Evolutionary conservation across 2,797 vertebrate species (phyloP), one percentile per base, ranked within the genome.

Genomic region (Sebastes melanostomus): DNA sequence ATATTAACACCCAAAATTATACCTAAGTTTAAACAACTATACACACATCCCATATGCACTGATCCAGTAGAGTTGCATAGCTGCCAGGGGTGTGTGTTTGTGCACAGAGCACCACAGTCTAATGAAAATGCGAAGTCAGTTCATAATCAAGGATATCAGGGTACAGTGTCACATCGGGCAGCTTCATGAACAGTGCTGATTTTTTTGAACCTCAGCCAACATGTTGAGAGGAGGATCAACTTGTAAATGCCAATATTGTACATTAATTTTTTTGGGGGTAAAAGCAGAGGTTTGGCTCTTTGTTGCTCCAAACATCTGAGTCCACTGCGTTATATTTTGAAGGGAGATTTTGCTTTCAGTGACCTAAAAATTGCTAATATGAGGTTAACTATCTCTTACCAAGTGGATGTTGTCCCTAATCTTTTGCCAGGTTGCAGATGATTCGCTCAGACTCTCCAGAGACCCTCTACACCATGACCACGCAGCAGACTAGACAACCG

Each of bases 371-470:
- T 18, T 18, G 2, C 27, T 55, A 25, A 56, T 11, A 16, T 6
- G 10, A 59, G 7, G 13, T 29, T 50, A 16, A 61, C 50, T 4
- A 10, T 1, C 4, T 65, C 13, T 36, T 6, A 79, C 24, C 18
- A 6, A 13, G 3, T 30, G 6, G 5, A 24, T 66, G 8, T 61
- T 73, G 12, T 72, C 8, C 38, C 2, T 34, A 1, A 12, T 72
- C 24, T 72, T 34, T 46, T 59, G n/a, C 16, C 76, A 96, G 95
- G 82, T 8, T 94, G 20, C 80, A 70, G 61, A 54, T 91, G 56
- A 9, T 27, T 67, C 92, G 90, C 13, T 30, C 88, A 0, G 84
- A 66, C 0, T 96, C 89, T 36, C 93, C 94, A 46, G 93, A 95
- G 80, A 95, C 93, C 0, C 46, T 81, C 5, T 82, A 72, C 72